Evolutionary conservation across 2,113 vertebrate genomes (phyloP), one percentile per base, ranked within the genome.

Genomic region (Dryoscopus gambensis): DNA sequence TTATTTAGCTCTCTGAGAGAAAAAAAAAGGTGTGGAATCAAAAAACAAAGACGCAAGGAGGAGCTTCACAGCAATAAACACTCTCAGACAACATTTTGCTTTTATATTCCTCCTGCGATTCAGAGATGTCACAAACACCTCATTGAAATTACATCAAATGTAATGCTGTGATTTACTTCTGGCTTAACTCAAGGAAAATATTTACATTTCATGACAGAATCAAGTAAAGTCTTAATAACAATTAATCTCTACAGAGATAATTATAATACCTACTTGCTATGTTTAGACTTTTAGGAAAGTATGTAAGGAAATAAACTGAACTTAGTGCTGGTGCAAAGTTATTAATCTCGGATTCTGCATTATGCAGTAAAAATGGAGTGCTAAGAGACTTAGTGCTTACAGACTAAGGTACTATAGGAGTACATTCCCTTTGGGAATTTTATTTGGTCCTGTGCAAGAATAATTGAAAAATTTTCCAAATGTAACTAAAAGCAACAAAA

Each of bases 181-280:
- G 60, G 44, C 75, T 89, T 80, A 89, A 24, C 68, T 78, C 64
- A 59, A 62, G 93, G 76, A 74, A 87, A 90, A 93, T 89, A 80
- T 96, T 92, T 78, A 62, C 55, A 50, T 89, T 90, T 81, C 68
- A 42, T 67, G 84, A 47, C 87, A 86, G 76, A 73, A 42, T 44
- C 49, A 60, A 92, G 37, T 84, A 40, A 96, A 94, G 47, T 49
- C 68, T 91, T 92, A 93, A 78, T 84, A 89, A 71, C 69, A 81
- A 92, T 96, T 95, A 93, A 84, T 92, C 60, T 92, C 87, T 73
- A 33, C 57, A 89, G 87, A 89, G 84, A 87, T 87, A 79, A 68
- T 89, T 93, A 24, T 6, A 87, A 84, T 73, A 42, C 23, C 53
- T 73, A 4, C 69, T 91, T 83, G 42, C 74, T 83, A 19, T 49